Evolutionary conservation across 2,797 vertebrate genomes (phyloP), one percentile per base, ranked within the genome.

Genomic region (Australoheros facetus): DNA sequence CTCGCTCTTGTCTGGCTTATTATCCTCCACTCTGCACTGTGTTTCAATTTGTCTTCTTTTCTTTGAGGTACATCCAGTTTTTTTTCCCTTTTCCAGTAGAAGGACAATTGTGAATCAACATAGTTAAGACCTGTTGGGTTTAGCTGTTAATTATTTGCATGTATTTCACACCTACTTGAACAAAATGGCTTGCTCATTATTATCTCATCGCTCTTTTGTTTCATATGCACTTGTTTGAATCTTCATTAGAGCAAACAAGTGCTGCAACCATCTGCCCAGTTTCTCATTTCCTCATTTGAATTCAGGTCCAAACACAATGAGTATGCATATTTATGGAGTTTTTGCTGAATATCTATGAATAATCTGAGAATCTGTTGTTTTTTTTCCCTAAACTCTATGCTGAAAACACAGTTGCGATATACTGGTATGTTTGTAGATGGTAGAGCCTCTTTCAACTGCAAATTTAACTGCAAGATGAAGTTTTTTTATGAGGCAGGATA

Each of bases 91-190:
- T 69, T 48, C 42, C 26, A 51, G 64, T 69, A 28, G n/a, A 48
- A 69, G 39, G 48, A 73, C 80, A 69, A 75, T 23, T 39, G 13
- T 75, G 34, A 81, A 69, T 51, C 26, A 69, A n/a, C 64, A 69
- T 51, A 51, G 75, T 81, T 71, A 69, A 79, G 78, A 83, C 77
- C 58, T 82, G 59, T 66, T 81, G 54, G 82, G 69, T 78, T 80
- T 37, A 42, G 14, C 60, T 74, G 39, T 45, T 79, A 37, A 72
- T 78, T 78, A 80, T 83, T 83, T 86, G 60, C 73, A 80, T 87
- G 77, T 55, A 78, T 91, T 87, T 83, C 79, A 88, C 75, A 82
- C 79, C 62, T 75, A 80, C 66, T 82, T 88, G 75, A 86, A 54
- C 86, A 84, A 75, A 88, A 51, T 64, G 56, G 19, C 73, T 82